These are phyloP conservation scores for Gallinago paraguaiae DNA, from an alignment of 2,113 vertebrate species.

Conservation along the genomic window DNA sequence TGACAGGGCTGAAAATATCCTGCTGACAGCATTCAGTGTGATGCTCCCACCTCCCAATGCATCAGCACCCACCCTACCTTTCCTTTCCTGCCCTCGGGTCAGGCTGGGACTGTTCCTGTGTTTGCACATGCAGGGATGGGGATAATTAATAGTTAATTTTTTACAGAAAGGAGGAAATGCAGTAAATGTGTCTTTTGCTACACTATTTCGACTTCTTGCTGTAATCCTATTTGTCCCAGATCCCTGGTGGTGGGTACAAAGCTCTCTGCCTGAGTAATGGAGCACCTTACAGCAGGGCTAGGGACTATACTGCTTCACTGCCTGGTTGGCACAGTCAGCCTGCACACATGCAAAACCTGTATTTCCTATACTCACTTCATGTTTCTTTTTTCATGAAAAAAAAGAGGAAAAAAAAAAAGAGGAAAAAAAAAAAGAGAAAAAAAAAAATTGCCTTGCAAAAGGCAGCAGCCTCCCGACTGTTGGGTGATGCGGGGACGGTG, in stretches of 20 bases:
- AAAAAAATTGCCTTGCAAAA: not conserved
- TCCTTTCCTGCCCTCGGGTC: not conserved
- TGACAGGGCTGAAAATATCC: not conserved
- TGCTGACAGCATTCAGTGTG: fast-evolving
- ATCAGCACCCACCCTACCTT: not conserved
- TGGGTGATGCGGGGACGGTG: constrained; percentile 24
- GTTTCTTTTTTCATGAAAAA: not conserved
- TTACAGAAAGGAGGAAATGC: not conserved
- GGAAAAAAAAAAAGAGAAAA: not conserved
- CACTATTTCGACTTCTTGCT: not conserved
- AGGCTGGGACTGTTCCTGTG: not conserved
- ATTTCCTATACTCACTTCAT: no score
- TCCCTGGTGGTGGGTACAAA: not conserved
- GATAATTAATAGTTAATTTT: not conserved
- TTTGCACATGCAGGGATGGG: not conserved
- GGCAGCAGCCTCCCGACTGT: constrained; percentile 20
- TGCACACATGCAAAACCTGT: not conserved
- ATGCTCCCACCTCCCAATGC: not conserved
- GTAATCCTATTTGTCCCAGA: not conserved
- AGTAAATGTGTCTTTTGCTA: not conserved
- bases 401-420: not conserved
- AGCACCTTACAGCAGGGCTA: not conserved
- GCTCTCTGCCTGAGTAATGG: not conserved
- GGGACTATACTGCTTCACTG: not conserved
- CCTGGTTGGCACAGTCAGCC: fast-evolving